Evolutionary conservation across 2,888 invertebrate species (phyloP), one percentile per base, ranked within the genome.

Genomic region (Drosophila sordidapex): DNA sequence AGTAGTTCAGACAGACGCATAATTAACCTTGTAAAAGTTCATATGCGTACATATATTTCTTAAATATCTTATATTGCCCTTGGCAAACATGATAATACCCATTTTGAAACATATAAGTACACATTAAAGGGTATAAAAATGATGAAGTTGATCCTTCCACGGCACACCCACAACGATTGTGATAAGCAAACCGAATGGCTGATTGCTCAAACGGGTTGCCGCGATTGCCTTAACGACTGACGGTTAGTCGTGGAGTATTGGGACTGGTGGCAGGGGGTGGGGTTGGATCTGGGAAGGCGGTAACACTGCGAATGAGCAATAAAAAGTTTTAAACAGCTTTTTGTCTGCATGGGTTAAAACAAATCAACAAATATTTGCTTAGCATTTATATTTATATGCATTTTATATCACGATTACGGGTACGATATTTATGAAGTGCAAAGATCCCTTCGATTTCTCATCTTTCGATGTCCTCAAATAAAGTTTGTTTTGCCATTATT

Each of bases 351-450:
- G 43, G 64, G 65, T 74, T 88, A 80, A 89, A 81, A 78, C 75
- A 83, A 86, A 78, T 79, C 76, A 74, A 72, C 81, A 89, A 87
- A 89, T 87, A 81, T 89, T 83, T 81, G 72, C 70, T 66, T 70
- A 63, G 67, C 62, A 82, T 69, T 62, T 70, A 76, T 67, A 69
- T 80, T 74, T 83, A 70, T 71, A 68, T 81, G 75, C 70, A 68
- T 74, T 73, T 79, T 53, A 70, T 79, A 74, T 64, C 52, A 74
- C 75, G 71, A 83, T 78, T 66, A 71, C 57, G 46, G 29, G 48
- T 18, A 27, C 21, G 38, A 59, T 63, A 63, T 69, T 66, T 49
- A 70, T 75, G 58, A 58, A 70, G 51, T 66, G 53, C 43, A 31
- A 53, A 49, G n/a, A 58, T 43, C 43, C 51, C 59, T 38, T 8